These are phyloP conservation scores for Fregata magnificens DNA, from an alignment of 2,113 vertebrate genomes.

Conservation along the genomic window DNA sequence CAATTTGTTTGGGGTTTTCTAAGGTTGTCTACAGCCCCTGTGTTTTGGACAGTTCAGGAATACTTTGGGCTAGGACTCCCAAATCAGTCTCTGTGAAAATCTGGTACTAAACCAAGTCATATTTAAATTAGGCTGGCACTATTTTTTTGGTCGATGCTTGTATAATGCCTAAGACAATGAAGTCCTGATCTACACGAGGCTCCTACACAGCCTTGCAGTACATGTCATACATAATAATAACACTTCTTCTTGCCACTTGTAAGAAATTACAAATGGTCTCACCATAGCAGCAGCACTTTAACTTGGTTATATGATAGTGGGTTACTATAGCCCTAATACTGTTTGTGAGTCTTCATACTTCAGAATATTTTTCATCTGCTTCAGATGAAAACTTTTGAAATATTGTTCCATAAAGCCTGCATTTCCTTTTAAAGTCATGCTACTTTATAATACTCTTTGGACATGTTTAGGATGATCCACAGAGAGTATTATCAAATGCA, in stretches of 20 bases:
- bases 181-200: neutral
- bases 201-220: neutral
- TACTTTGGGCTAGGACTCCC: neutral
- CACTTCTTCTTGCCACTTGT: neutral
- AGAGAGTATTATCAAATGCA: constrained; percentile 15
- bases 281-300: neutral
- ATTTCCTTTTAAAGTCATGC: constrained; percentile 46
- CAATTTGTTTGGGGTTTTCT: neutral
- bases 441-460: constrained; percentile 10
- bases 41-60: neutral
- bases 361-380: neutral
- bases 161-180: neutral
- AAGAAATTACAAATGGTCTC: neutral
- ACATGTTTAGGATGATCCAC: constrained; percentile 16
- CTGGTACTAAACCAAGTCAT: neutral
- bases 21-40: neutral
- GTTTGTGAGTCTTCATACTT: neutral
- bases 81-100: neutral
- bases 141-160: neutral
- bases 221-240: neutral
- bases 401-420: neutral
- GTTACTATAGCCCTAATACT: neutral
- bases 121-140: neutral
- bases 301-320: neutral
- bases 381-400: constrained; percentile 28